Percentiles rank a stretch among this genome's conserved stretches.
phyloP scores from a whole-genome alignment of 2,113 vertebrate genomes.

The Microcebus lehilahytsara region DNA sequence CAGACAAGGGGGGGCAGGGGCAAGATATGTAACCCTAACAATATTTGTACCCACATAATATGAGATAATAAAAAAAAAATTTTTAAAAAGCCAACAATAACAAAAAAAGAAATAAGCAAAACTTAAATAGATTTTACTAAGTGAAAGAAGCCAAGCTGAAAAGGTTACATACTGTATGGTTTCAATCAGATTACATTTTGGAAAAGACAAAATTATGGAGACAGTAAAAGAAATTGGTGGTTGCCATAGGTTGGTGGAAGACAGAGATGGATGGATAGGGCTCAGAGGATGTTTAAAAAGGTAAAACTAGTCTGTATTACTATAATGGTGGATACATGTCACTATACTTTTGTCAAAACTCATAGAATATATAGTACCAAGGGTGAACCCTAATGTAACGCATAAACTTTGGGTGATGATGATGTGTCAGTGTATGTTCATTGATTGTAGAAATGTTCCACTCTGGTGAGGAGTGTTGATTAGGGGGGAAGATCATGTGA shows the following conservation, averaged over 20 bases:
- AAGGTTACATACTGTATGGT: neutral
- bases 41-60: too few species aligned
- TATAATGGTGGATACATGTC: neutral
- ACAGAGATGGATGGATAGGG: neutral
- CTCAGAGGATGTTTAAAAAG: neutral
- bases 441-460: neutral
- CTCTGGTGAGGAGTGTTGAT: accelerated
- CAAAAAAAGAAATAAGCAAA: neutral
- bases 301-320: neutral
- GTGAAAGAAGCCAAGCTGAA: neutral
- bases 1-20: neutral
- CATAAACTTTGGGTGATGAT: neutral
- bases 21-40: too few species aligned
- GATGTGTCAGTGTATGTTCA: neutral
- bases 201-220: neutral
- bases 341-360: neutral
- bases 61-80: too few species aligned
- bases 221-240: neutral
- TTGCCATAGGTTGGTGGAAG: neutral
- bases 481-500: neutral
- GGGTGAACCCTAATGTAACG: neutral
- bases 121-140: neutral
- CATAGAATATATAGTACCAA: neutral
- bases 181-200: neutral
- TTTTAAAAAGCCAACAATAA: neutral